These are phyloP conservation scores for Macrochelys suwanniensis DNA, from an alignment of 2,797 vertebrate genomes.

Conservation along the genomic window DNA sequence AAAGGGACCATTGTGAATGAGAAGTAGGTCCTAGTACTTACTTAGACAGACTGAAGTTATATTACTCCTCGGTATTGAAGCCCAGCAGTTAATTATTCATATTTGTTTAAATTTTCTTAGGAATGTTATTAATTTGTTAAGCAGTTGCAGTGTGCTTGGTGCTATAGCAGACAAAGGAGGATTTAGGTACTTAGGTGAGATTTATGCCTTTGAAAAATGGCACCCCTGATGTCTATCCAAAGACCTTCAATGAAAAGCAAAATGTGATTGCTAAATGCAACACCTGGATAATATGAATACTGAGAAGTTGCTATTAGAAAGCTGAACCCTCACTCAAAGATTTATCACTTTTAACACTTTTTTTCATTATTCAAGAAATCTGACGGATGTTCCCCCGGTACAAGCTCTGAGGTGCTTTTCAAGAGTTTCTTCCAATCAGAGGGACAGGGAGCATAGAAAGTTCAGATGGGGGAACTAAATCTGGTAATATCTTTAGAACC, in stretches of 20 bases:
- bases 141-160: slow-evolving; percentile 24
- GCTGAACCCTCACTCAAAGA: neutral
- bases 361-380: neutral
- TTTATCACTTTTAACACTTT: neutral
- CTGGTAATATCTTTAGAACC: neutral
- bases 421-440: neutral
- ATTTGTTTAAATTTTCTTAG: neutral
- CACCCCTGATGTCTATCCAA: neutral
- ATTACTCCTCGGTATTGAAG: neutral
- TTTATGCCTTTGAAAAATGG: neutral
- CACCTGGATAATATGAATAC: neutral
- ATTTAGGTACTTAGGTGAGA: neutral
- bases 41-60: rapidly evolving
- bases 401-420: neutral
- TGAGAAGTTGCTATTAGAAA: neutral
- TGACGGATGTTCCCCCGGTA: neutral
- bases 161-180: neutral
- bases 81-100: neutral
- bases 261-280: neutral
- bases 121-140: neutral
- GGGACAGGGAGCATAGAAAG: neutral
- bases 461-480: neutral
- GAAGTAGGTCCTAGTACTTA: neutral
- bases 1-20: neutral
- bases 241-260: neutral